Percentiles rank a stretch among this genome's conserved stretches.
Evolutionary conservation across 2,113 vertebrate genomes (phyloP).

Genomic region (Rhineura floridana): DNA sequence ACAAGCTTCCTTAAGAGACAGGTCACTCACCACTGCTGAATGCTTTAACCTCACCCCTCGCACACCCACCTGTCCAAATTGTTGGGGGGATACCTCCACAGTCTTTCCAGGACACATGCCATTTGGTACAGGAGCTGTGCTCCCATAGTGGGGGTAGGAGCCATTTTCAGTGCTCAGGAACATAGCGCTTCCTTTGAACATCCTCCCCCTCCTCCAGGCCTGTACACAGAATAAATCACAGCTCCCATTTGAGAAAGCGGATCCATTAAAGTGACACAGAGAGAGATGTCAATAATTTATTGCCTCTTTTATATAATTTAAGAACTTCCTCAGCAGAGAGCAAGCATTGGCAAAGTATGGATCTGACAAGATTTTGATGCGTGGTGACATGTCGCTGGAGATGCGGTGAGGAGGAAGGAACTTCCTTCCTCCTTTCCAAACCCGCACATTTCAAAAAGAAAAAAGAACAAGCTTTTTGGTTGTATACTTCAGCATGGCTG

Average conservation of each 20-base stretch:
- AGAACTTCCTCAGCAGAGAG: constrained; percentile 63
- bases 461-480: neutral
- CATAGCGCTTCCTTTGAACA: constrained; percentile 17
- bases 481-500: neutral
- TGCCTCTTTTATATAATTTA: constrained; percentile 72
- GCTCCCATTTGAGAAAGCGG: constrained; percentile 61
- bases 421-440: neutral
- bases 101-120: neutral
- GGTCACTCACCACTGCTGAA: neutral
- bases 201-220: constrained; percentile 14
- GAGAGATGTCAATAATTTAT: constrained; percentile 70
- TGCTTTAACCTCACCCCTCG: neutral
- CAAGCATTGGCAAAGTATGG: constrained; percentile 52
- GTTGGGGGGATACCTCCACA: neutral
- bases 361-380: constrained; percentile 55
- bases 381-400: constrained; percentile 17
- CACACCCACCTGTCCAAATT: neutral
- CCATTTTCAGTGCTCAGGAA: constrained; percentile 2
- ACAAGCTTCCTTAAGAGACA: neutral
- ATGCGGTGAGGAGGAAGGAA: neutral
- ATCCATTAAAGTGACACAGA: constrained; percentile 66
- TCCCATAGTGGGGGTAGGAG: neutral
- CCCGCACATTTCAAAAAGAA: neutral
- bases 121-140: neutral
- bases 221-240: constrained; percentile 62